Conservation (phyloP, 2,797 vertebrate genomes). For the Mycteria americana region DNA sequence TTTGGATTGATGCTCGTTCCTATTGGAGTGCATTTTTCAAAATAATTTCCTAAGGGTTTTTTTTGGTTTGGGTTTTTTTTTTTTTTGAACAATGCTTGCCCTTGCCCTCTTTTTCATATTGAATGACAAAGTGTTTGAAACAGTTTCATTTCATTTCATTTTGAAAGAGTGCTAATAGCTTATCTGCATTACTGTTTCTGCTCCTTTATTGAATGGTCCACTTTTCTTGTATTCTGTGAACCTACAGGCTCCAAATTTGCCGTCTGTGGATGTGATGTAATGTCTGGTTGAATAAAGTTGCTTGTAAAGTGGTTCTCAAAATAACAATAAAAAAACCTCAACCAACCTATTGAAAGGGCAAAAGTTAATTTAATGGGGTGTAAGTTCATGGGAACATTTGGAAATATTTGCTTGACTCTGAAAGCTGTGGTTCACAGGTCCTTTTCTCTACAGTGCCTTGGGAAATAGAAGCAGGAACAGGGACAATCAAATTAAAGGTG, state of each 20-base stretch:
- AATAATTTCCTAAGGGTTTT: neutral
- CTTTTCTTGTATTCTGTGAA: neutral
- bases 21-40: neutral
- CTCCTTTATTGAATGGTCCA: neutral
- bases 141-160: fast-evolving
- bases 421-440: neutral
- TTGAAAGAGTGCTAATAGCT: neutral
- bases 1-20: neutral
- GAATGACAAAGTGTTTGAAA: neutral
- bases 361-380: neutral
- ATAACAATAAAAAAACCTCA: neutral
- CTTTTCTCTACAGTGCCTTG: neutral
- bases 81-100: neutral
- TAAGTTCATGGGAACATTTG: neutral
- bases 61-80: neutral
- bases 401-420: neutral
- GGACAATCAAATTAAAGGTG: neutral
- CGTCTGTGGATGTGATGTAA: neutral
- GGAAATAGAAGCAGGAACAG: neutral
- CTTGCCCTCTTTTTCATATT: neutral
- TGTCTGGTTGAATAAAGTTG: neutral
- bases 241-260: neutral
- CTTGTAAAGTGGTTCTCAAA: neutral
- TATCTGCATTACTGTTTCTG: neutral
- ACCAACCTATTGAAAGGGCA: neutral